Evolutionary conservation across 2,888 invertebrate genomes (phyloP), one percentile per base, ranked within the genome.

Genomic region (Phaedon cochleariae): DNA sequence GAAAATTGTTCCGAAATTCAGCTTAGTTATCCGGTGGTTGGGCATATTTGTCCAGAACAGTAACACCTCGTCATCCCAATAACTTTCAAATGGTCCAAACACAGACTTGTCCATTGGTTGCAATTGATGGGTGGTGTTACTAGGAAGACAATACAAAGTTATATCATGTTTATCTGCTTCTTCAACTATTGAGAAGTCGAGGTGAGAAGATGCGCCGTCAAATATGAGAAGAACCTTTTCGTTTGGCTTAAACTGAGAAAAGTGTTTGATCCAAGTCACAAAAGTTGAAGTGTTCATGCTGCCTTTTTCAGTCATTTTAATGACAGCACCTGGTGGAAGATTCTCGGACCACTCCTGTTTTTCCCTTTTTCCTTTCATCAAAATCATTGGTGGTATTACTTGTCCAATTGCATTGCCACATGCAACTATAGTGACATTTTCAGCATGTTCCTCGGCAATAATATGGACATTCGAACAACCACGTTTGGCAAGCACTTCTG

Each of bases 401-500:
- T 67, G 65, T 7, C 76, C 79, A 31, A 76, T 18, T 10, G 77
- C 79, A 72, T 76, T 80, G 2, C 68, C 76, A 68, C 77, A 79
- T 15, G 67, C 66, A n/a, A 55, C 53, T 6, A 54, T 29, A 12
- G 53, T 53, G 9, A 54, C 61, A 61, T 61, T 61, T 18, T 59
- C 49, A 3, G 49, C 79, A 70, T 82, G 80, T 58, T 81, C 79
- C 22, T 62, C 63, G 1, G 75, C 74, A 5, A 78, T 61, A 1
- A 79, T 26, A 63, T 79, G 77, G 12, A 79, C 76, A 10, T 37
- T 74, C 69, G 76, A 10, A 71, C 59, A 17, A 78, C 78, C 69
- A 74, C 76, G 76, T 71, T 70, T 41, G 6, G 77, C 75, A 18
- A 77, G 54, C 10, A 79, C 76, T 10, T 34, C 49, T 62, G 66